A percentile compares a stretch with the other conserved stretches of the same genome.
These are phyloP conservation scores for Hyposoter didymator DNA, from an alignment of 2,888 invertebrate species.

Conservation along the genomic window DNA sequence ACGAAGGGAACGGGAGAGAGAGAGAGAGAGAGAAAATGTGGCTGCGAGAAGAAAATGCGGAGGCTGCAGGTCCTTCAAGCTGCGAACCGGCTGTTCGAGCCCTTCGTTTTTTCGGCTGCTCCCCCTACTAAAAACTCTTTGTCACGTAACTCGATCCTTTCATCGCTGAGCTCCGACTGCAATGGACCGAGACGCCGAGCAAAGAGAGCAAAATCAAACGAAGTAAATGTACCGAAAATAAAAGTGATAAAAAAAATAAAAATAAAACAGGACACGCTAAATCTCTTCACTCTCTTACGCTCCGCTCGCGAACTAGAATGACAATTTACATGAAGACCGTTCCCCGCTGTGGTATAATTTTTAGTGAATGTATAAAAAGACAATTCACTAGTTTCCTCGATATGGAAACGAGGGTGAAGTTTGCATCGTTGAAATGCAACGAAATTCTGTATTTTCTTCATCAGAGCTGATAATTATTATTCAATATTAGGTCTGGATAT, in stretches of 20 bases:
- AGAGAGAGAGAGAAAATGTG: slow-evolving; percentile 21
- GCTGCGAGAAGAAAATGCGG: slow-evolving; percentile 56
- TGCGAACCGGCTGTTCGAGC: slow-evolving; percentile 17
- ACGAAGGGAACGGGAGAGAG: slow-evolving; percentile 4
- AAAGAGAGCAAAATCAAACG: slow-evolving; percentile 51
- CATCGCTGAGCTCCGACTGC: slow-evolving; percentile 53
- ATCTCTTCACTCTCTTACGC: slow-evolving; percentile 22
- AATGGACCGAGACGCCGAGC: slow-evolving; percentile 24
- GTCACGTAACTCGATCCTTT: slow-evolving; percentile 68
- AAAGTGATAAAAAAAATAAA: slow-evolving; percentile 47
- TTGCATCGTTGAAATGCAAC: no score
- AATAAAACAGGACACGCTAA: slow-evolving; percentile 1
- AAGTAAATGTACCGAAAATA: slow-evolving; percentile 13
- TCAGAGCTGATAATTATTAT: no score
- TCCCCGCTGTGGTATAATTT: not conserved
- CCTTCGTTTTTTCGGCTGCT: slow-evolving; percentile 15
- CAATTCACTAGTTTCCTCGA: no score
- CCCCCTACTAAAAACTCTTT: slow-evolving; percentile 45
- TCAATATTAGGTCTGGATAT: no score
- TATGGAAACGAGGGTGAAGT: no score
- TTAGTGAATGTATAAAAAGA: not conserved
- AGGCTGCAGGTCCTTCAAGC: slow-evolving; percentile 41
- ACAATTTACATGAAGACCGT: not conserved
- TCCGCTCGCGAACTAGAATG: not conserved
- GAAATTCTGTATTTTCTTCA: no score